Conservation (phyloP, 1,140 invertebrate species). For the Cylas formicarius region DNA sequence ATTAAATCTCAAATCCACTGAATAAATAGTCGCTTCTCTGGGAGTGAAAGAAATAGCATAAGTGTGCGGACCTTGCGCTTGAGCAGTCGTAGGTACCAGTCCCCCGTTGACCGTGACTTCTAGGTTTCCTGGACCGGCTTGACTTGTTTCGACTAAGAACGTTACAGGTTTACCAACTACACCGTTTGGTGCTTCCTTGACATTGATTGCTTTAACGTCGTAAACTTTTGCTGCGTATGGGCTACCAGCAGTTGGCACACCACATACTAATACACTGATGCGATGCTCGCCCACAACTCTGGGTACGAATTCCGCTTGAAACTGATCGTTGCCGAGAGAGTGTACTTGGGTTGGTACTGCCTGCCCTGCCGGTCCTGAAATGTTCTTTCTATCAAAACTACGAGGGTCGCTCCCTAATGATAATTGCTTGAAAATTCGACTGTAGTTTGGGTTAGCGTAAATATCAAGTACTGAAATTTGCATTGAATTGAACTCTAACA, state of each 20-base stretch:
- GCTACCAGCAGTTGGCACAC: slow-evolving; percentile 72
- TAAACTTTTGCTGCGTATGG: slow-evolving; percentile 93
- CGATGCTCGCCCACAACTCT: slow-evolving; percentile 83
- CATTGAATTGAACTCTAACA: no score
- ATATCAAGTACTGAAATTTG: no score
- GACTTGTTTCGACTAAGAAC: slow-evolving; percentile 93
- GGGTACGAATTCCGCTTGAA: slow-evolving; percentile 81
- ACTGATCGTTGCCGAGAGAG: slow-evolving; percentile 60
- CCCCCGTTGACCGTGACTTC: slow-evolving; percentile 97
- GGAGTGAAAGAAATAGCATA: slow-evolving; percentile 98
- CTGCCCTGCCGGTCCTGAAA: slow-evolving; percentile 80
- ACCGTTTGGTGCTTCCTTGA: slow-evolving; percentile 84
- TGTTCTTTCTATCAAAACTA: no score
- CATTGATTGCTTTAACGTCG: slow-evolving; percentile 89
- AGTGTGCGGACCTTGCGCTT: slow-evolving; percentile 87
- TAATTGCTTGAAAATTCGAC: no score
- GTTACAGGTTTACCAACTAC: slow-evolving; percentile 89
- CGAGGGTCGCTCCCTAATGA: no score
- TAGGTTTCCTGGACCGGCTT: slow-evolving; percentile 92
- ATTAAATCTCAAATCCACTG: slow-evolving; percentile 92
- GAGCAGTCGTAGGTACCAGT: slow-evolving; percentile 88
- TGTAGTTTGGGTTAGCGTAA: no score
- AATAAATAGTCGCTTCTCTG: slow-evolving; percentile 78
- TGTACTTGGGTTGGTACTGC: slow-evolving; percentile 80
- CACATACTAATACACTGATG: slow-evolving; percentile 74